A percentile compares a stretch with the other conserved stretches of the same genome.
These are phyloP conservation scores for Stomatorhinus walkeri DNA, from an alignment of 2,797 vertebrate species.

Conservation along the genomic window DNA sequence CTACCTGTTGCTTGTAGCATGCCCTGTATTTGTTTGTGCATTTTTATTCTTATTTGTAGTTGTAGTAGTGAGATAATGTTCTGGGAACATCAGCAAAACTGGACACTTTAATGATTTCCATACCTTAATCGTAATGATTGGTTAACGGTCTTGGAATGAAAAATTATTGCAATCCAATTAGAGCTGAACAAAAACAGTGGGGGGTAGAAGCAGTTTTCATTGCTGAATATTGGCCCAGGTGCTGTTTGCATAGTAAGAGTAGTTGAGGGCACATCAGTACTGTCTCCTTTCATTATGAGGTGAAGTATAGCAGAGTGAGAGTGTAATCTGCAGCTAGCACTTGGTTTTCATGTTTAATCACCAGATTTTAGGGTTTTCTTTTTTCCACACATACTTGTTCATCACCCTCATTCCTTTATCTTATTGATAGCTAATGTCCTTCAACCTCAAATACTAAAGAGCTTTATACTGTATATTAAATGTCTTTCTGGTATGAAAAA, in stretches of 20 bases:
- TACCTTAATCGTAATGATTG: not conserved
- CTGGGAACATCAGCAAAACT: not conserved
- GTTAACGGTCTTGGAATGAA: not conserved
- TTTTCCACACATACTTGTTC: not conserved
- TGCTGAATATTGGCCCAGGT: not conserved
- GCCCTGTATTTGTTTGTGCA: not conserved
- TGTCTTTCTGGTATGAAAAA: not conserved
- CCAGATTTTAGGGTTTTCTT: not conserved
- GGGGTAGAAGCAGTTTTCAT: conserved; percentile 42
- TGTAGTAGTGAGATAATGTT: not conserved
- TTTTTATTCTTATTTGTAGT: not conserved
- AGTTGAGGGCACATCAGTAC: not conserved
- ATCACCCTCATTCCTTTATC: not conserved
- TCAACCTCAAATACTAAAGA: not conserved
- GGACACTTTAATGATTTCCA: not conserved
- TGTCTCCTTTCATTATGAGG: not conserved
- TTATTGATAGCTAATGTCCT: conserved; percentile 1
- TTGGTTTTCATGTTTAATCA: not conserved
- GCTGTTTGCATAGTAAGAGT: not conserved
- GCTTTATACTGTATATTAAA: not conserved
- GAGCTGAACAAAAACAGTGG: conserved; percentile 36
- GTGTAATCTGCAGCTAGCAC: not conserved
- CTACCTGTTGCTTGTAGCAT: not conserved
- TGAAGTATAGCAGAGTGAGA: too few relatives aligned
- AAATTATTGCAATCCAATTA: conserved; percentile 54